Conservation (phyloP, 2,888 invertebrate species). For the Litoditis marina region DNA sequence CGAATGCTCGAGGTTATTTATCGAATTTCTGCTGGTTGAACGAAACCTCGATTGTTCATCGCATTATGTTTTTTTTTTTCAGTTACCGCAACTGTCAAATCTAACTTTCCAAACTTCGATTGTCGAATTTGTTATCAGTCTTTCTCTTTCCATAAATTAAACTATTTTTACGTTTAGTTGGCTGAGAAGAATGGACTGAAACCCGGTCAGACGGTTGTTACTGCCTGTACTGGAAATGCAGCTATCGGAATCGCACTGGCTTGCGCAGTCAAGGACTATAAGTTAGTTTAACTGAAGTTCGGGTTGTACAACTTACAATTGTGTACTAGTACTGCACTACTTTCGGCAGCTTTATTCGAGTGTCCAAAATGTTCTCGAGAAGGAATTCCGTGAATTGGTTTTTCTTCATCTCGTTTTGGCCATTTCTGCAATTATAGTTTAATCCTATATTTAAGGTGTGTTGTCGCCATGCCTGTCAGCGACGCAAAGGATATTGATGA, state of each 20-base stretch:
- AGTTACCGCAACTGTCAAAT: no score
- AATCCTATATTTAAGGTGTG: conserved; percentile 77
- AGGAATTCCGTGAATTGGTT: no score
- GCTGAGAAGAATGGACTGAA: conserved; percentile 73
- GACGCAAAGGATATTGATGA: conserved; percentile 93
- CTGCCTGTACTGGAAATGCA: conserved; percentile 85
- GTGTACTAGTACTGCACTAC: no score
- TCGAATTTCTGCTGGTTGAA: not conserved
- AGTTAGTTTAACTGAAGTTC: no score
- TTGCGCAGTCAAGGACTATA: conserved; percentile 86
- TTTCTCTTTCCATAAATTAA: not conserved
- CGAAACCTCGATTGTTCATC: no score
- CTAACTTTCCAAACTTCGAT: no score
- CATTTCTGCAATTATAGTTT: conserved; percentile 28
- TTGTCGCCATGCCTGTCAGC: conserved; percentile 95
- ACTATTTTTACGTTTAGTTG: not conserved
- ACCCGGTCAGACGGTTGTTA: conserved; percentile 84
- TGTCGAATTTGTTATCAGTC: no score
- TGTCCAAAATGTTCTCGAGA: no score
- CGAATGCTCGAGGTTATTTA: conserved; percentile 26
- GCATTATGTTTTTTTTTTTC: no score
- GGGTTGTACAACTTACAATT: no score
- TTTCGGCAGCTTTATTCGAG: no score
- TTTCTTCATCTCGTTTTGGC: no score
- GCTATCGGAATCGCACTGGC: conserved; percentile 87